Base-by-base conservation (phyloP, 2,888 invertebrate genomes). In the Cloeon dipterum region DNA sequence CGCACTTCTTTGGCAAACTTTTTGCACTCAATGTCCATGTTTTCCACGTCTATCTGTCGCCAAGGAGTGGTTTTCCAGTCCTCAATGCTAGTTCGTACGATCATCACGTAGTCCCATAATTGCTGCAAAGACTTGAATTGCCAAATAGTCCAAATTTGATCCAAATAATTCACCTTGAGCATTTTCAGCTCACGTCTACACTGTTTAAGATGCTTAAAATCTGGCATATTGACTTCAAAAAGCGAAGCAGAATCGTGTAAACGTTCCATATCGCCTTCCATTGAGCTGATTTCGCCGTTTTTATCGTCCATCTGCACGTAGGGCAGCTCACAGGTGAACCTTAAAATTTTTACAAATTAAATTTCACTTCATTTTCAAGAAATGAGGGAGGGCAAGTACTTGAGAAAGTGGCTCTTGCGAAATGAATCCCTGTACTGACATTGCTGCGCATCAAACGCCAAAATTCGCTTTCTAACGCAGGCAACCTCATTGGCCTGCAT, bases 11-110 rank as follows among this genome's bases (percentile, higher is more conserved):
- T 93, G 2, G 91, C 85, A 56, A 94, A 94, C 53, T 91, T 88
- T 55, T 94, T 94, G 56, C 93, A 93, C 57, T 94, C 93, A 46
- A 93, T 85, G 51, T 94, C 94, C 91, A 94, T 93, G 50, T 91
- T 89, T 59, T 94, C 94, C 26, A 93, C 91, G 52, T 94, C 91
- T 42, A 94, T 89, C 54, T 89, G 85, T 39, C 85, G 69, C 94
- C 94, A 94, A 0, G 86, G 85, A 1, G 93, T 93, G 2, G 82
- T 88, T 57, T 93, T 93, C 94, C 94, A 94, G 52, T 91, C 88
- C 49, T 88, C 82, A 40, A 94, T 85, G 50, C 83, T 79, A 3
- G 85, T 82, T 45, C 74, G 72, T 3, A 94, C 89, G 45, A 91
- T 85, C 50, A 70, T 68, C 8, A 82, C 76, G 52, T 93, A 91